These are phyloP conservation scores for Drosophila gaucha DNA, from an alignment of 2,888 invertebrate species.

Conservation along the genomic window DNA sequence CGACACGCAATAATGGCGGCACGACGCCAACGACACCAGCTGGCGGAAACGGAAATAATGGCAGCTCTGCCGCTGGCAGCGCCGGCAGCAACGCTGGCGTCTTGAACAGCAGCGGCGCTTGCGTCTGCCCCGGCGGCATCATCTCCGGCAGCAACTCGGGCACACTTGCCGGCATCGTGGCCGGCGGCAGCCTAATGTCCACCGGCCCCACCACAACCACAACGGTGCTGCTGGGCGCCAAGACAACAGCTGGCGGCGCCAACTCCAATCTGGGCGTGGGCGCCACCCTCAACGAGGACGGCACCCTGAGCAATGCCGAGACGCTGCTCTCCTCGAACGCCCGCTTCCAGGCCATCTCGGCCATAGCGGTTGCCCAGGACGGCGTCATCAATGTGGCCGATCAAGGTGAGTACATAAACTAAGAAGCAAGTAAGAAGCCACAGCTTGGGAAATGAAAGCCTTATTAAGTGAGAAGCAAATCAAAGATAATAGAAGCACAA, in stretches of 20 bases:
- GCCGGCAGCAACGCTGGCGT: conserved; percentile 30
- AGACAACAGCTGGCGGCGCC: conserved; percentile 73
- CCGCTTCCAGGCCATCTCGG: conserved; percentile 94
- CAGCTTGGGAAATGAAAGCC: too few relatives aligned
- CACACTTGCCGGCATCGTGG: conserved; percentile 79
- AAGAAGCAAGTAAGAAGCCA: neutral
- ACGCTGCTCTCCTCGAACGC: conserved; percentile 95
- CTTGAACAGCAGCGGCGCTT: conserved; percentile 41
- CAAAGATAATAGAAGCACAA: too few relatives aligned
- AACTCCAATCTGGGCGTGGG: conserved; percentile 62
- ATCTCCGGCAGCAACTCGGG: conserved; percentile 52
- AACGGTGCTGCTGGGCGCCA: conserved; percentile 83
- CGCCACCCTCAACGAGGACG: conserved; percentile 82
- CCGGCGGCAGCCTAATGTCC: conserved; percentile 83
- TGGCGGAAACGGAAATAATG: conserved; percentile 76
- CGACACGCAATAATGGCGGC: conserved; percentile 82
- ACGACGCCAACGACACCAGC: conserved; percentile 80
- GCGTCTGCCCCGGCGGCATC: conserved; percentile 56
- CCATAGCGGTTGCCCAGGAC: conserved; percentile 96
- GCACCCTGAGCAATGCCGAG: conserved; percentile 89
- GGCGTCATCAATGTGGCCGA: conserved; percentile 98
- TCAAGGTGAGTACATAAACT: conserved; percentile 88
- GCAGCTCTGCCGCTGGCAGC: conserved; percentile 55
- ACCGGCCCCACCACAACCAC: conserved; percentile 84
- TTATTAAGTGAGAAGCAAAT: too few relatives aligned